These are phyloP conservation scores for Conopomorpha cramerella DNA, from an alignment of 1,140 invertebrate species.

Conservation along the genomic window DNA sequence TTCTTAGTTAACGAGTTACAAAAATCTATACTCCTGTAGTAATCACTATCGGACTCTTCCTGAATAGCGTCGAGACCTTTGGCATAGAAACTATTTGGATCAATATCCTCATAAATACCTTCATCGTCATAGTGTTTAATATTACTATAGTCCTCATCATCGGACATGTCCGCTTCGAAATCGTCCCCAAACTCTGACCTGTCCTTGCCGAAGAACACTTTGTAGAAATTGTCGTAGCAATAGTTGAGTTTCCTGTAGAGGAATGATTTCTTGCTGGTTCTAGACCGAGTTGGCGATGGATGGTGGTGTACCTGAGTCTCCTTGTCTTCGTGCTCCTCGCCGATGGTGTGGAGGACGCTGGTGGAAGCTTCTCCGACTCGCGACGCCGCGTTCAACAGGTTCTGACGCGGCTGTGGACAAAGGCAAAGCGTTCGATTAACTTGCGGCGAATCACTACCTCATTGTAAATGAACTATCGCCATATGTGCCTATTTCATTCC, in stretches of 20 bases:
- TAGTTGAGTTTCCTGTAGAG: constrained; percentile 51
- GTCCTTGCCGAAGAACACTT: constrained; percentile 36
- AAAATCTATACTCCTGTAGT: constrained; percentile 47
- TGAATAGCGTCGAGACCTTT: constrained; percentile 39
- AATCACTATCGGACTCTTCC: constrained; percentile 56
- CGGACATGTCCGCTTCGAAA: constrained; percentile 15
- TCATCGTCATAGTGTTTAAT: constrained; percentile 32
- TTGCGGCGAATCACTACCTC: too few species aligned
- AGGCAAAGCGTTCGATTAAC: background rate
- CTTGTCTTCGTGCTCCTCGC: constrained; percentile 83
- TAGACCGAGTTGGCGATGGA: too few species aligned
- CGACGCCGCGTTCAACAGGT: constrained; percentile 90
- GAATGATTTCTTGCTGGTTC: constrained; percentile 42
- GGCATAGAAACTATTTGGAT: constrained; percentile 29
- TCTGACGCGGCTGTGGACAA: constrained; percentile 79
- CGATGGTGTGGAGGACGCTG: constrained; percentile 91
- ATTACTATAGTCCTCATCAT: constrained; percentile 12
- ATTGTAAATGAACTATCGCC: background rate
- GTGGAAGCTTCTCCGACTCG: constrained; percentile 95
- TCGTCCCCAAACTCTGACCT: constrained; percentile 25
- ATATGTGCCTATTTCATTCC: background rate
- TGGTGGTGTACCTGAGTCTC: constrained; percentile 76
- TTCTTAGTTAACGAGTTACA: constrained; percentile 24
- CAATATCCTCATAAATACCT: constrained; percentile 51
- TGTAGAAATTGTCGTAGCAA: constrained; percentile 55